Base-by-base conservation (phyloP, 2,113 vertebrate genomes). In the Gavia stellata region DNA sequence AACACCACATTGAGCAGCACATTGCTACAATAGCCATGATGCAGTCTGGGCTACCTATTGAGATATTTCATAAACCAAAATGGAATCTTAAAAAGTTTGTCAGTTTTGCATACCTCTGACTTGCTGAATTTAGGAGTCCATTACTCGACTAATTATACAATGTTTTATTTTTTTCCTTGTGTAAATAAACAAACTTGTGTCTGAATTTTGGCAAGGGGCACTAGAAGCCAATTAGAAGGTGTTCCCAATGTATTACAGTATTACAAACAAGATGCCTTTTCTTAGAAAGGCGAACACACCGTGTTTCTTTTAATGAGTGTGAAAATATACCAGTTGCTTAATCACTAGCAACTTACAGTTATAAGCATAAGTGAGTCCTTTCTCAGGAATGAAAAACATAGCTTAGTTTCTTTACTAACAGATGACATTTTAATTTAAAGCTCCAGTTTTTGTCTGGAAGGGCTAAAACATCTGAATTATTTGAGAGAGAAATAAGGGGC, bases 201-300 rank as follows among this genome's bases (percentile, higher is more conserved):
- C 98, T 98, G 97, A 98, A 97, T 98, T 98, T 98, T 98, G 98
- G 98, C 98, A 98, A 92, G 65, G 88, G 95, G 97, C 92, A 97
- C 97, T 97, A 97, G 97, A 98, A 98, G 97, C 98, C 98, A 98
- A 98, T 98, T 98, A 98, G 97, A 97, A 98, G 97, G 97, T 97
- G 95, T 98, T 97, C 98, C 98, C 98, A 98, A 98, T 97, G 97
- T 97, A 98, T 98, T 98, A 97, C 98, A 97, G 98, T 97, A 97
- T 97, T 97, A 98, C 97, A 98, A 98, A 98, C 98, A 98, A 98
- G 98, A 97, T 98, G 97, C 97, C 98, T 98, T 98, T 98, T 98
- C 98, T 98, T 98, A 97, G 98, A 98, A 98, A 96, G 97, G 96
- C 49, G 97, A 97, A 98, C 97, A 97, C 97, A 98, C 97, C 88